Evolutionary conservation across 2,113 vertebrate species (phyloP), one percentile per base, ranked within the genome.

Genomic region (Tenebrosternarchus preto): DNA sequence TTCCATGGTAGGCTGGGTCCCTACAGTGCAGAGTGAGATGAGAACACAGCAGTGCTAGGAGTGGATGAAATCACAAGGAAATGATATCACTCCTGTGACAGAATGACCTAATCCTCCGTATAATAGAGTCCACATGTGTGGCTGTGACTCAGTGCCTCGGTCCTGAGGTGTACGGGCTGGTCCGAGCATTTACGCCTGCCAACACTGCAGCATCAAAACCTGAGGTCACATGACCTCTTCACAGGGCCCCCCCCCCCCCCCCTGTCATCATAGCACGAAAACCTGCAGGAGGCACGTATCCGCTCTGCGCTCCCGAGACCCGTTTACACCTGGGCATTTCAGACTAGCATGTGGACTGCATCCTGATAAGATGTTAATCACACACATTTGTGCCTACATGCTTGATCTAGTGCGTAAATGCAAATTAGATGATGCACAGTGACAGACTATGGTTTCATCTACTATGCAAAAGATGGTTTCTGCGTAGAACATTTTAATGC

Each of bases 111-210:
- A 92, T 85, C 80, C 70, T 29, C 76, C 16, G 16, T 22, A 87
- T 92, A 91, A 92, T 87, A 78, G 82, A 84, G 82, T 85, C 87
- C 91, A 92, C 81, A 89, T 89, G 91, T 86, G 61, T 25, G 57
- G 67, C 80, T 24, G 39, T 15, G 60, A 53, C 57, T 27, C 27
- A 27, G 39, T 63, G 55, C 79, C 80, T 61, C n/a, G 81, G 76
- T 70, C 66, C 66, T 76, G 76, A 78, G 82, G 81, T 75, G 85
- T 63, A 84, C 86, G 73, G 67, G 3, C 39, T 69, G 59, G 39
- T 53, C 33, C 85, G 77, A 87, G 83, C 67, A 86, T 86, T 88
- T 6, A 15, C 67, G 16, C 80, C 84, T 88, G 70, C 78, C 70
- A 63, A 78, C 71, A 85, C 76, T 67, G 59, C 78, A 55, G 64